Conservation (phyloP, 2,113 vertebrate genomes). For the Holacanthus passer region DNA sequence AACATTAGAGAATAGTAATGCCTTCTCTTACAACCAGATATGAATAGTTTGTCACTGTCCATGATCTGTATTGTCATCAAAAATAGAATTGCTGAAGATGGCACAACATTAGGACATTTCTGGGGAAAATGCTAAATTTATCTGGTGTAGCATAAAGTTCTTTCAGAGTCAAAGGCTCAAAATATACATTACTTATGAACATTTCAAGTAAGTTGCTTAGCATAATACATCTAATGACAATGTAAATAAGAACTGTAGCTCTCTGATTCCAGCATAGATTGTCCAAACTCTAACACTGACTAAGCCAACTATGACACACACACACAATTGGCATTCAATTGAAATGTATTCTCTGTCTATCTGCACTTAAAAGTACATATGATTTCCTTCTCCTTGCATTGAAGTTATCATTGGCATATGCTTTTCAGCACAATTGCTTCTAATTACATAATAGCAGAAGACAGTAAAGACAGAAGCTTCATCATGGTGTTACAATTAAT, state of each 20-base stretch:
- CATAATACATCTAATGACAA: not conserved
- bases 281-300: not conserved
- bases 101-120: not conserved
- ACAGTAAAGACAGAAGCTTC: not conserved
- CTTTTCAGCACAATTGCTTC: not conserved
- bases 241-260: not conserved
- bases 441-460: constrained; percentile 1
- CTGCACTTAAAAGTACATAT: not conserved
- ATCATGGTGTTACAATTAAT: not conserved
- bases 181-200: not conserved
- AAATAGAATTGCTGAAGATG: not conserved
- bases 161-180: not conserved
- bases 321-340: not conserved
- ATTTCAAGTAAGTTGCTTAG: not conserved
- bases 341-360: not conserved
- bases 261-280: not conserved
- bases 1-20: not conserved
- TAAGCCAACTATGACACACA: not conserved
- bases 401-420: not conserved
- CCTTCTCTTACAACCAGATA: not conserved
- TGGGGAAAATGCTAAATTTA: not conserved
- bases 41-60: no score
- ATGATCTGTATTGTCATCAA: not conserved
- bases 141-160: not conserved
- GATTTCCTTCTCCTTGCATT: not conserved